These are phyloP conservation scores for Caradrina clavipalpis DNA, from an alignment of 2,888 invertebrate species.

Conservation along the genomic window DNA sequence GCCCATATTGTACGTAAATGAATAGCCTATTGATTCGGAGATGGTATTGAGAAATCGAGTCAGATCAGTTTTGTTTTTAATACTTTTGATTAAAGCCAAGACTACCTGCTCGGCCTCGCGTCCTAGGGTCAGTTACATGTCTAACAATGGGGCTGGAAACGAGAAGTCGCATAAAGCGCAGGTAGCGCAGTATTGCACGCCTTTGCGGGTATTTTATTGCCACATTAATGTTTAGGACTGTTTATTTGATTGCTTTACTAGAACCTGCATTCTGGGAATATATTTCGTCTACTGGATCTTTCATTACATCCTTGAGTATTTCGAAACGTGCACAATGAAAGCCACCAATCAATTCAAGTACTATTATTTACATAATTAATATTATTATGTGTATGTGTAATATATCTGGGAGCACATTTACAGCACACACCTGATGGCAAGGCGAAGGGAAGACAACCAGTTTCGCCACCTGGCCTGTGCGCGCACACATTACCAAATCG, in stretches of 20 bases:
- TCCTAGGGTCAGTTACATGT: slow-evolving; percentile 76
- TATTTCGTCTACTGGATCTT: slow-evolving; percentile 1
- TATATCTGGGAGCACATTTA: slow-evolving; percentile 71
- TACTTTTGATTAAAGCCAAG: slow-evolving; percentile 59
- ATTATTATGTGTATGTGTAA: slow-evolving; percentile 54
- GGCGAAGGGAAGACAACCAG: slow-evolving; percentile 80
- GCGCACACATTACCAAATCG: slow-evolving; percentile 70
- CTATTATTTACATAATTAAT: slow-evolving; percentile 16
- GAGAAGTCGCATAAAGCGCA: slow-evolving; percentile 63
- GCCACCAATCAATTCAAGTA: neutral
- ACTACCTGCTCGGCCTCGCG: slow-evolving; percentile 77
- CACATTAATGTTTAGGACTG: slow-evolving; percentile 45
- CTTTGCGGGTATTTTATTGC: slow-evolving; percentile 67
- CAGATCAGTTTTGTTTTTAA: slow-evolving; percentile 35
- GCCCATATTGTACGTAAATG: slow-evolving; percentile 49
- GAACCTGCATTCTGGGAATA: slow-evolving; percentile 10
- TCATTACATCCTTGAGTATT: neutral
- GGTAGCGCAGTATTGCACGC: slow-evolving; percentile 60
- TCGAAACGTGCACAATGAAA: neutral
- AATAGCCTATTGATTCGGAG: slow-evolving; percentile 50
- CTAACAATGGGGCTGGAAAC: slow-evolving; percentile 77
- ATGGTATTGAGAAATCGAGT: slow-evolving; percentile 34
- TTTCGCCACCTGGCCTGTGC: slow-evolving; percentile 81
- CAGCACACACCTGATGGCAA: slow-evolving; percentile 78
- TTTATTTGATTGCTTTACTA: slow-evolving; percentile 19